These are phyloP conservation scores for Ophioderma brevispina DNA, from an alignment of 35 echinoderm and acorn worm species.

Conservation along the genomic window DNA sequence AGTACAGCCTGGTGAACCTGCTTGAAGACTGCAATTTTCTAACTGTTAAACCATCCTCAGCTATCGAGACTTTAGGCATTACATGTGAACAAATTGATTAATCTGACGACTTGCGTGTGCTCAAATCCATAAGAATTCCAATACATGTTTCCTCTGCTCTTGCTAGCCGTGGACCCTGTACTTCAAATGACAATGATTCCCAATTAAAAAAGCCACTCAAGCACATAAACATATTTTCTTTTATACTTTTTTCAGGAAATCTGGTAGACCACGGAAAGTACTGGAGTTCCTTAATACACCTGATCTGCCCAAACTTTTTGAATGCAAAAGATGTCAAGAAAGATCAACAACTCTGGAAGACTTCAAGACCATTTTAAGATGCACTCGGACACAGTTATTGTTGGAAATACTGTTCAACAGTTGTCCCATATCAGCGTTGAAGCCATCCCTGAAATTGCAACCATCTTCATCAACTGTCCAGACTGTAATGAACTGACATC, in stretches of 20 bases:
- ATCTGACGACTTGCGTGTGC: too few relatives aligned
- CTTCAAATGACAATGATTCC: too few relatives aligned
- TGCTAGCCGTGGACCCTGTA: too few relatives aligned
- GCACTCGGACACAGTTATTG: background rate
- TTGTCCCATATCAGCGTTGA: background rate
- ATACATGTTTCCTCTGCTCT: too few relatives aligned
- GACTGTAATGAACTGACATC: background rate
- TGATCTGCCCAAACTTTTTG: background rate
- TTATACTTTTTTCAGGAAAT: background rate
- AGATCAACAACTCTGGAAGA: background rate
- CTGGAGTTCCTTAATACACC: background rate
- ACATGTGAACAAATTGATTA: too few relatives aligned
- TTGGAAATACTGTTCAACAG: background rate
- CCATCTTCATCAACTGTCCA: background rate
- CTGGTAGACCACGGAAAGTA: background rate
- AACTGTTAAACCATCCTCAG: too few relatives aligned
- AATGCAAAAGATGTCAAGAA: background rate
- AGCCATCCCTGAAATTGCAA: background rate
- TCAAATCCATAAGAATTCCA: too few relatives aligned
- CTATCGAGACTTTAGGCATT: too few relatives aligned
- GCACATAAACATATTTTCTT: background rate
- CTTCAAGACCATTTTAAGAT: background rate
- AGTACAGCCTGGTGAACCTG: too few relatives aligned
- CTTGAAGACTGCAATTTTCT: too few relatives aligned
- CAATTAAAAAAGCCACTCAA: too few relatives aligned